Base-by-base conservation (phyloP, 1,140 invertebrate genomes). In the Hypsibius dujardini region DNA sequence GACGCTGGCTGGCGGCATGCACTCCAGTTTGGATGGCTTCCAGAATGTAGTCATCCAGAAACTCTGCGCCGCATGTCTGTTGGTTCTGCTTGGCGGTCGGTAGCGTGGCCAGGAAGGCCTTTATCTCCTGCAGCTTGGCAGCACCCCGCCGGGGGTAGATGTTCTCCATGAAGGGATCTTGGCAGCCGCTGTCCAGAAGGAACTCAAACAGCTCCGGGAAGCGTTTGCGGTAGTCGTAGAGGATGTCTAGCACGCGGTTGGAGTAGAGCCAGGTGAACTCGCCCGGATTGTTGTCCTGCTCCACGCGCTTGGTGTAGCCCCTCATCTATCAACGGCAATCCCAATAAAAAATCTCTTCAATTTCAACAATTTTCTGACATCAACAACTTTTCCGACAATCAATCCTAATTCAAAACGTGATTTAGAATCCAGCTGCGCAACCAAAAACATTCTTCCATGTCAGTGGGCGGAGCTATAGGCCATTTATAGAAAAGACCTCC, bases 211-310 rank as follows among this genome's bases (percentile, higher is more conserved):
- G 74, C 1, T 87, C 84, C 0, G 88, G 88, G 80, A 85, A 95
- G 67, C 79, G 79, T 73, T 28, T 72, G 80, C 72, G 83, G 76
- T 92, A 95, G 1, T 81, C 78, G 46, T 79, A 75, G 28, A 95
- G 83, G 0, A 88, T 77, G n/a, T 87, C 79, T 0, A 90, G 75
- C 14, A 87, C 84, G 75, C 88, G 86, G n/a, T 81, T 75, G 1
- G 91, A 90, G 77, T 93, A 95, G 2, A 84, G 77, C 92, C 92
- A 95, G 45, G 83, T 78, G 42, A 73, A 73, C 73, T 84, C 84
- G n/a, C 84, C 73, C 1, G 40, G 46, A 70, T 74, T 75, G 76
- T 14, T 71, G 59, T 46, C 60, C 83, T 75, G 77, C 15, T 77
- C 74, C 0, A 82, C 77, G 76, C 86, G 88, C 70, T 82, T 87